Percentiles rank a stretch among this genome's conserved stretches.
Evolutionary conservation across 1,140 invertebrate species (phyloP).

Genomic region (Brachionus paranguensis): DNA sequence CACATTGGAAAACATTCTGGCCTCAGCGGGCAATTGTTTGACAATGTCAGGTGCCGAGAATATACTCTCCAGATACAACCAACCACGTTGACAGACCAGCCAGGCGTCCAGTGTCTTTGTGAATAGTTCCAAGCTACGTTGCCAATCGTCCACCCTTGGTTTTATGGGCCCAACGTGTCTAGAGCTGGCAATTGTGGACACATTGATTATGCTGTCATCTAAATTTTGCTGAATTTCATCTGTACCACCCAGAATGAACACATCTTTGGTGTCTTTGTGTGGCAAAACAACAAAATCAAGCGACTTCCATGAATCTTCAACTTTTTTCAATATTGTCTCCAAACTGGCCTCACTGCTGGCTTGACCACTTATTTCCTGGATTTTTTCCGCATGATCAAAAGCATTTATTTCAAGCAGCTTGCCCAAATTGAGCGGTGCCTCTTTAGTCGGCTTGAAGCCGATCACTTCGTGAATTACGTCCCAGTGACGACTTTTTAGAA

Average conservation of each 20-base stretch:
- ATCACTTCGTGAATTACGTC: constrained; percentile 51
- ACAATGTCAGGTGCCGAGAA: constrained; percentile 69
- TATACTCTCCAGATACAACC: constrained; percentile 39
- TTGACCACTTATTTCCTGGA: constrained; percentile 74
- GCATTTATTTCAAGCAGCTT: constrained; percentile 57
- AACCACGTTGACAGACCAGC: constrained; percentile 34
- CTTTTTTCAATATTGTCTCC: constrained; percentile 66
- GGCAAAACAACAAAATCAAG: constrained; percentile 53
- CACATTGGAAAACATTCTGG: constrained; percentile 72
- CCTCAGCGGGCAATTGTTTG: constrained; percentile 73
- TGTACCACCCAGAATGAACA: constrained; percentile 70
- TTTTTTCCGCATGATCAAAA: constrained; percentile 65
- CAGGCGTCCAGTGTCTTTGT: constrained; percentile 62
- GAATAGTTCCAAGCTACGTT: constrained; percentile 67
- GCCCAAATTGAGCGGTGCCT: constrained; percentile 52
- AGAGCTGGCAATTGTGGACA: constrained; percentile 75
- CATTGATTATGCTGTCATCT: constrained; percentile 77
- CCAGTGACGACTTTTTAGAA: constrained; percentile 54
- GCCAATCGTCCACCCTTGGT: constrained; percentile 72
- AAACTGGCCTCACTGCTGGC: constrained; percentile 75
- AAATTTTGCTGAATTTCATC: constrained; percentile 74
- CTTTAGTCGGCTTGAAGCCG: constrained; percentile 47
- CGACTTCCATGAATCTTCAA: constrained; percentile 56
- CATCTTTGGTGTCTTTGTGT: constrained; percentile 64
- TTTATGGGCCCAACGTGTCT: constrained; percentile 75